Evolutionary conservation across 2,888 invertebrate species (phyloP), one percentile per base, ranked within the genome.

Genomic region (Omphaloscelis lunosa): DNA sequence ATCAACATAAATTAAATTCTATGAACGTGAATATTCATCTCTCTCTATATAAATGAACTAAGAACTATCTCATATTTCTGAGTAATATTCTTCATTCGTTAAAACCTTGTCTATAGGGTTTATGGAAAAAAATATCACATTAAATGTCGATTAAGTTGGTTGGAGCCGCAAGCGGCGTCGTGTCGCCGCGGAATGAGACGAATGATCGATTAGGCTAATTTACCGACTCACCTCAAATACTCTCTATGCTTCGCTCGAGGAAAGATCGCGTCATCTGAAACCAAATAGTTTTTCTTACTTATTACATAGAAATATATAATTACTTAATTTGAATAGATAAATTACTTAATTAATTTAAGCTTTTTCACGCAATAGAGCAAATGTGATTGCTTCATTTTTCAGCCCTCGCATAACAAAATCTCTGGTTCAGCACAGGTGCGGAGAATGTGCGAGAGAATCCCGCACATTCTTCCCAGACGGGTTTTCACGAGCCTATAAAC

Each of bases 141-240:
- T 90, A 90, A 91, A 91, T 90, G 89, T 92, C 91, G 90, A 92
- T 92, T 92, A 91, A 88, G 90, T 87, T 78, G 75, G 86, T 86
- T 79, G 61, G 34, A 66, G 78, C 75, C 62, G 65, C 84, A 65
- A 83, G 69, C 70, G 69, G 41, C 77, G 61, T 39, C 74, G 65
- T 68, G 63, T 48, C 77, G 66, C 58, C 75, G 73, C 68, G 70
- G 77, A 83, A 77, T 84, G 81, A 74, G 74, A 68, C 79, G 71
- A 68, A 83, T 89, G 86, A 87, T 87, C 83, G 87, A 88, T 85
- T 82, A 79, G 80, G 59, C 85, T 89, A 89, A 89, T 90, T 90
- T 88, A 86, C 83, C 84, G 74, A 90, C 94, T 93, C 87, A 95
- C 95, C 95, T 96, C 94, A 95, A 95, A 94, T 94, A 87, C 89